These are phyloP conservation scores for Cotesia typhae DNA, from an alignment of 1,140 invertebrate species.

Conservation along the genomic window DNA sequence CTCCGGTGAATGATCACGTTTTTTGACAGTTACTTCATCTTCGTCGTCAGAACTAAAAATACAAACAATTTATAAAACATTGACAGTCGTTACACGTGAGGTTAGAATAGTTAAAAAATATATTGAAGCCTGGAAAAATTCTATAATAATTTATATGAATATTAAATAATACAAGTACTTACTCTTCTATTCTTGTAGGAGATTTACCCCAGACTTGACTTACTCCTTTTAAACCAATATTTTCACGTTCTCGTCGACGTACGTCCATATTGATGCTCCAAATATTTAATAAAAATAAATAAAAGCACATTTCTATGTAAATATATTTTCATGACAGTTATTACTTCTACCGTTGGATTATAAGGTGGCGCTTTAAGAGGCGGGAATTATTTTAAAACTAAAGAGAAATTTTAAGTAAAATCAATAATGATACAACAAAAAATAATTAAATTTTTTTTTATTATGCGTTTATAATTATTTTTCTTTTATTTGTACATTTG, in stretches of 20 bases:
- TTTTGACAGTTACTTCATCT: slow-evolving; percentile 63
- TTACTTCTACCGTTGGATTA: too few relatives aligned
- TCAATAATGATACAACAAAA: not conserved
- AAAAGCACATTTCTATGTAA: too few relatives aligned
- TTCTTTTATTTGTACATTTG: too few relatives aligned
- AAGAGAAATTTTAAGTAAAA: too few relatives aligned
- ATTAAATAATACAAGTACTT: slow-evolving; percentile 51
- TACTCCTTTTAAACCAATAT: slow-evolving; percentile 75
- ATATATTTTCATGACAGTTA: too few relatives aligned
- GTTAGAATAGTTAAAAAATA: not conserved
- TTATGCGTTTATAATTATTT: too few relatives aligned
- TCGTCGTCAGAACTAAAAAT: slow-evolving; percentile 63
- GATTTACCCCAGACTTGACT: slow-evolving; percentile 78
- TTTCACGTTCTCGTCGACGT: slow-evolving; percentile 75
- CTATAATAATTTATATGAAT: slow-evolving; percentile 38
- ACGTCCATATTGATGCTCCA: slow-evolving; percentile 63
- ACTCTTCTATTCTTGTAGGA: slow-evolving; percentile 71
- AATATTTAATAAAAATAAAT: too few relatives aligned
- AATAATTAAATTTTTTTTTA: not conserved
- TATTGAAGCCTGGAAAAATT: slow-evolving; percentile 28
- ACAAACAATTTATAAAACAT: slow-evolving; percentile 36
- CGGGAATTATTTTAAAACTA: too few relatives aligned
- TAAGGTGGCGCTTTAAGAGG: too few relatives aligned
- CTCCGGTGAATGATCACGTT: slow-evolving; percentile 67
- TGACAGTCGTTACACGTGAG: slow-evolving; percentile 20